Conservation (phyloP, 2,888 invertebrate genomes). For the Spilosoma lubricipeda region DNA sequence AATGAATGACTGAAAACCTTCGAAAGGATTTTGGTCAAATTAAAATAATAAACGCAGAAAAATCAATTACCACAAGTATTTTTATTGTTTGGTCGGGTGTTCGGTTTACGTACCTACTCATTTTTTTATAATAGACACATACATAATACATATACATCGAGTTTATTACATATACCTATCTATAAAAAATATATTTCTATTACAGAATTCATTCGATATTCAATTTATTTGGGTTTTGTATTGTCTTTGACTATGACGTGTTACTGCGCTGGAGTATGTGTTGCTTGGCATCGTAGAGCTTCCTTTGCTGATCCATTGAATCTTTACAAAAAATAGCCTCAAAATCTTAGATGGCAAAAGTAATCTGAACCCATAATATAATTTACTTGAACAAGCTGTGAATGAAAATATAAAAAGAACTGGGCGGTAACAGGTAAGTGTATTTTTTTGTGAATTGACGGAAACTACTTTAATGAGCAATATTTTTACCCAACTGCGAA, state of each 20-base stretch:
- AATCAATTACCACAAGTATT: too few species aligned
- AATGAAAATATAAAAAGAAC: neutral
- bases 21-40: too few species aligned
- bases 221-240: conserved; percentile 86
- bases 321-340: conserved; percentile 39
- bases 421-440: neutral
- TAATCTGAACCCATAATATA: neutral
- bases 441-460: neutral
- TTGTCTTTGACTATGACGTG: conserved; percentile 84
- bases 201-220: conserved; percentile 86
- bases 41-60: too few species aligned
- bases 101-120: neutral
- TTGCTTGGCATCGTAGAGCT: conserved; percentile 78
- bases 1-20: neutral
- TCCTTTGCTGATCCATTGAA: conserved; percentile 65
- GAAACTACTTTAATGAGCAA: neutral
- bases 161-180: neutral
- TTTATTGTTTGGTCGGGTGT: too few species aligned
- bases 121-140: neutral
- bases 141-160: neutral
- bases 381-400: conserved; percentile 20
- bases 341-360: neutral
- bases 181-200: conserved; percentile 30
- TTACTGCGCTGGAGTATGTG: conserved; percentile 85
- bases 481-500: too few species aligned